phyloP scores from a whole-genome alignment of 2,113 vertebrate genomes.

The Heloderma charlesbogerti region DNA sequence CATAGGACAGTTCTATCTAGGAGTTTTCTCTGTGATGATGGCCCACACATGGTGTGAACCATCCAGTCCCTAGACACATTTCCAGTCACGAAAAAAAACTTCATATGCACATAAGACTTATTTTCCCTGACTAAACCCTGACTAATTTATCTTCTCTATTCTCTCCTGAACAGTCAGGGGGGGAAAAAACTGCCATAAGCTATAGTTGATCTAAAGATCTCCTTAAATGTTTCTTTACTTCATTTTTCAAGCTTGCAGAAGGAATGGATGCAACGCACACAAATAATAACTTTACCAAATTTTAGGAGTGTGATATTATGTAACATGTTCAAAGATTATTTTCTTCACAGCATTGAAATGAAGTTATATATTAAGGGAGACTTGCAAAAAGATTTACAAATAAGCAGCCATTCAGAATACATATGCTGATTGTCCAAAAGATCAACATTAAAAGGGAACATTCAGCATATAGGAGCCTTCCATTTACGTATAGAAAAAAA shows the following conservation, averaged over 20 bases:
- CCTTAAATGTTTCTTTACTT: background rate
- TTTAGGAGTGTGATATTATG: background rate
- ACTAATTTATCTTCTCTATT: background rate
- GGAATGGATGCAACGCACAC: background rate
- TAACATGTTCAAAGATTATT: background rate
- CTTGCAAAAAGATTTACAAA: background rate
- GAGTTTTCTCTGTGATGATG: background rate
- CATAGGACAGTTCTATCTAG: background rate
- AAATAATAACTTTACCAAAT: no score
- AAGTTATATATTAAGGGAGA: background rate
- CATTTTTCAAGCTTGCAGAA: background rate
- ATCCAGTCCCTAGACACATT: background rate
- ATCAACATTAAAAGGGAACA: background rate
- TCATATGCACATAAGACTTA: background rate
- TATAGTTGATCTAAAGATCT: background rate
- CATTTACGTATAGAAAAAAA: background rate
- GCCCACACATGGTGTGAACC: background rate
- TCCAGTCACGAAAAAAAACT: background rate
- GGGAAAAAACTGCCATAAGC: background rate
- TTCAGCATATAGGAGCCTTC: background rate
- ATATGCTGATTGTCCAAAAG: background rate
- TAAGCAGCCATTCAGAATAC: slow-evolving; percentile 1
- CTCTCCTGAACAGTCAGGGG: background rate
- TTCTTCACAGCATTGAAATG: background rate
- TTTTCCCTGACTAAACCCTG: background rate